phyloP scores from a whole-genome alignment of 1,140 invertebrate species.

The Carcinoscorpius rotundicauda region DNA sequence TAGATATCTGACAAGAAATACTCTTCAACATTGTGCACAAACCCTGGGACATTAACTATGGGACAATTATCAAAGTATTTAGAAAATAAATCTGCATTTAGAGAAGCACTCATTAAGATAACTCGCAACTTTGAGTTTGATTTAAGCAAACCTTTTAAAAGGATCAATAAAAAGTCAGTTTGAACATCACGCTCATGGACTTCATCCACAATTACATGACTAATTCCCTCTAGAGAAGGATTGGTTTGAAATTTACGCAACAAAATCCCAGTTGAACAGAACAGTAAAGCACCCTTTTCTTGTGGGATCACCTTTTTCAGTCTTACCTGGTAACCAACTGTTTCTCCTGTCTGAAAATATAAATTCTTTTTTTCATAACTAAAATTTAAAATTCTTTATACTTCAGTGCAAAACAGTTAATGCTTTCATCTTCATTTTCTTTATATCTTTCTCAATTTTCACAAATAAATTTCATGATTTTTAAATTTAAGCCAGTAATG shows the following conservation, averaged over 20 bases:
- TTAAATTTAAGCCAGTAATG: no score
- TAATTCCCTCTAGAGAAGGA: conserved; percentile 47
- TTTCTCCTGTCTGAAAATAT: conserved; percentile 37
- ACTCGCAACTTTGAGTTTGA: conserved; percentile 45
- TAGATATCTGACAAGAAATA: conserved; percentile 55
- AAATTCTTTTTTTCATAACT: no score
- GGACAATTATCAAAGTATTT: conserved; percentile 73
- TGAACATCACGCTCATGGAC: conserved; percentile 89
- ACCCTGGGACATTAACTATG: conserved; percentile 81
- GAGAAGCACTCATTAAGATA: conserved; percentile 92
- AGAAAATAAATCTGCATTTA: conserved; percentile 86
- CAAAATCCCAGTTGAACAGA: conserved; percentile 64
- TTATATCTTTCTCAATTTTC: no score
- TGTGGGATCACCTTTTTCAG: conserved; percentile 33
- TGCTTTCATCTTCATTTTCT: no score
- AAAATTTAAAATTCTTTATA: no score
- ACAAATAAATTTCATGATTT: no score
- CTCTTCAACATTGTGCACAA: conserved; percentile 83
- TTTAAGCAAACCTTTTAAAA: conserved; percentile 57
- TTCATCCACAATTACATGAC: conserved; percentile 89
- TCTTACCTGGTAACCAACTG: conserved; percentile 73
- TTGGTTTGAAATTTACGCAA: conserved; percentile 48
- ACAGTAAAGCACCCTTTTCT: conserved; percentile 54
- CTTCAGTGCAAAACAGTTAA: no score
- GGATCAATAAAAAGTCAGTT: conserved; percentile 80